Conservation (phyloP, 2,888 invertebrate species). For the Stenichneumon culpator region DNA sequence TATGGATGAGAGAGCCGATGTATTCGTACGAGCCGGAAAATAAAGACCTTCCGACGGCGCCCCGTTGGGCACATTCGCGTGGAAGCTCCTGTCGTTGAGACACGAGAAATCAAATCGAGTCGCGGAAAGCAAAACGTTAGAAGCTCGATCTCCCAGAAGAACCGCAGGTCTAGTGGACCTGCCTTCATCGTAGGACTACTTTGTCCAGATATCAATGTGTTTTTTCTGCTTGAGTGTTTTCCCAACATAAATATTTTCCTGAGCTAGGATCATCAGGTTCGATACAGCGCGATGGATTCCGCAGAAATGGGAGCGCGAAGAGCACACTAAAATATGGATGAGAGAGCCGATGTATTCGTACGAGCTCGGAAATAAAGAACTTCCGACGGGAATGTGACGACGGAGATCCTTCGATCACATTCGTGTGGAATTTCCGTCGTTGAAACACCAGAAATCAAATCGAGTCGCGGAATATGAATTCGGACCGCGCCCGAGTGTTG, state of each 20-base stretch:
- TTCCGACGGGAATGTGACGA: slow-evolving; percentile 10
- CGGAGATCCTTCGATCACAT: slow-evolving; percentile 14
- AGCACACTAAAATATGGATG: not conserved
- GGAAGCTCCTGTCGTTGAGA: not conserved
- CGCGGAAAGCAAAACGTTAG: slow-evolving; percentile 12
- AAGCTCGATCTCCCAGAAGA: not conserved
- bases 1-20: not conserved
- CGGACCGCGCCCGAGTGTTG: slow-evolving; percentile 12
- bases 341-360: not conserved
- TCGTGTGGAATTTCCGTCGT: slow-evolving; percentile 2
- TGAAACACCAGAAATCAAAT: slow-evolving; percentile 39
- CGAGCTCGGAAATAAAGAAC: slow-evolving; percentile 12
- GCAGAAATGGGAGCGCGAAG: not conserved
- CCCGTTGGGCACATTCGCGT: slow-evolving; percentile 9
- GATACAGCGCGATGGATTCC: not conserved
- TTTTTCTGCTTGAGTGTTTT: too few species aligned
- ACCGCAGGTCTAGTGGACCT: too few species aligned
- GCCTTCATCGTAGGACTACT: not conserved
- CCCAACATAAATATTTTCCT: not conserved
- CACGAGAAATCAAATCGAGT: slow-evolving; percentile 46
- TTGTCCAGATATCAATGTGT: not conserved
- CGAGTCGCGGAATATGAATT: slow-evolving; percentile 44
- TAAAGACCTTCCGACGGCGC: not conserved
- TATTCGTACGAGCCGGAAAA: slow-evolving; percentile 5
- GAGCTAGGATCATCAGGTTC: not conserved